phyloP scores from a whole-genome alignment of 1,140 invertebrate genomes.

The Anastatus disparis region DNA sequence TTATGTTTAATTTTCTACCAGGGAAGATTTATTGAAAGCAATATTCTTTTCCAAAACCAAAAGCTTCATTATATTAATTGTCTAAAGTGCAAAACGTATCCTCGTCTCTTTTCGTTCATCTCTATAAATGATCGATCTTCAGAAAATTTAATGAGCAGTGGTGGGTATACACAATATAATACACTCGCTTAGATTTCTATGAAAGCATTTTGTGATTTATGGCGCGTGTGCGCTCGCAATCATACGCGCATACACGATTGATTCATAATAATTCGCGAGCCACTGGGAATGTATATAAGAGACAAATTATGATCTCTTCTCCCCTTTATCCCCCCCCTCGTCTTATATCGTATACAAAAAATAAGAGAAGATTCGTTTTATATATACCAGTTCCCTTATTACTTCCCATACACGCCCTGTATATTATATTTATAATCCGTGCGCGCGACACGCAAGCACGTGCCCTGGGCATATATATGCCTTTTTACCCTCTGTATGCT shows the following conservation, averaged over 20 bases:
- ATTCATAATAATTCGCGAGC: slow-evolving; percentile 29
- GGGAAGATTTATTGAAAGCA: no score
- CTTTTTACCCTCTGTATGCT: no score
- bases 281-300: not conserved
- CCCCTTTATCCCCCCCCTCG: no score
- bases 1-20: no score
- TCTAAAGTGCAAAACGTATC: slow-evolving; percentile 43
- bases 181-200: slow-evolving; percentile 20
- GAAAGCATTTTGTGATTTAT: slow-evolving; percentile 32
- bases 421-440: slow-evolving; percentile 67
- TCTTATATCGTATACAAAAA: no score
- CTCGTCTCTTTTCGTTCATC: not conserved
- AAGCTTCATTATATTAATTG: no score
- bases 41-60: slow-evolving; percentile 22
- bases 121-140: not conserved
- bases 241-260: slow-evolving; percentile 18
- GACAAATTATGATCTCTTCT: no score
- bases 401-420: slow-evolving; percentile 24
- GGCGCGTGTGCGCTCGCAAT: not conserved
- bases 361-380: not conserved
- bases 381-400: no score
- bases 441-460: slow-evolving; percentile 62
- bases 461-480: slow-evolving; percentile 47
- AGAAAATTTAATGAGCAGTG: slow-evolving; percentile 9
- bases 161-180: not conserved